Evolutionary conservation across 2,888 invertebrate species (phyloP), one percentile per base, ranked within the genome.

Genomic region (Ernsta delagoae): DNA sequence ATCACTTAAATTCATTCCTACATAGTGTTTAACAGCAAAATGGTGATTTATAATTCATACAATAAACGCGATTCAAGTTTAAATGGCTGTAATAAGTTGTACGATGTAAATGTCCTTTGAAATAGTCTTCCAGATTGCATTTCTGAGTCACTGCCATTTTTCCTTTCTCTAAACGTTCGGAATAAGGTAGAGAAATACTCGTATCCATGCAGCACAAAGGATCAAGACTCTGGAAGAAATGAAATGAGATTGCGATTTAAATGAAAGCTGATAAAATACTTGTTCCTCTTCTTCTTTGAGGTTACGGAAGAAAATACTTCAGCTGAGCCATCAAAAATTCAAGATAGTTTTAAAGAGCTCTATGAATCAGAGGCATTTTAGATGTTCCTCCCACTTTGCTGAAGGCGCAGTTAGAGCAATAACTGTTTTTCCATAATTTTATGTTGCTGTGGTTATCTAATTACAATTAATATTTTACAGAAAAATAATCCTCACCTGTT

Each of bases 231-330:
- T 63, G 57, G 31, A 62, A 59, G 68, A 57, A 68, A 62, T 68
- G 68, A 68, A 68, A 68, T 68, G 57, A 68, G 57, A 63, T 62
- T 57, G 57, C 68, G 56, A 62, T 68, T 68, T 62, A 68, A 68
- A 62, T 68, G 48, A 62, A 68, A 62, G 62, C 67, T 61, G 61
- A 61, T 67, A 61, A 68, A 68, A 62, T 57, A 48, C 62, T 68
- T 56, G 45, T 48, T 54, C 43, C 12, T 12, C 34, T 54, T 54
- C 12, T 9, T 36, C 41, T 62, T 67, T 50, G 62, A 64, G 56
- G 64, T 64, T 45, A 34, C 64, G 36, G 31, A 24, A 39, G 53
- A 54, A 63, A 64, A 64, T 64, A 64, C 43, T 41, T 5, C 24
- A 43, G 63, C 41, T 16, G 39, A 63, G 53, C 62, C 36, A 53